Evolutionary conservation across 2,888 invertebrate genomes (phyloP), one percentile per base, ranked within the genome.

Genomic region (Tachystola acroxantha): DNA sequence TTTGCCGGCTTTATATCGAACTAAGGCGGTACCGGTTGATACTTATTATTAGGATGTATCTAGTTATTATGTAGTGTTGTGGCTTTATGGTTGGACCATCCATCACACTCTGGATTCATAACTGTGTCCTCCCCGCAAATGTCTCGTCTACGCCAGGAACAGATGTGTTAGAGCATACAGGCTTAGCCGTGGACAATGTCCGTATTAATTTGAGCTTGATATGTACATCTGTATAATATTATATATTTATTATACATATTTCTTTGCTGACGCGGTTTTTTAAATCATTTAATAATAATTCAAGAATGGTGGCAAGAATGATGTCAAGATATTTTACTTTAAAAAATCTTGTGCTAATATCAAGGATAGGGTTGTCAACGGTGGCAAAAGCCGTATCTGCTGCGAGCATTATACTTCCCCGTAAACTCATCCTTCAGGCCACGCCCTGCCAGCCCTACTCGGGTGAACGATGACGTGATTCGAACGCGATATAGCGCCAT

Each of bases 381-480:
- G 36, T 40, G 42, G 45, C 47, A 48, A 46, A 43, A 49, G 46
- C 36, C 51, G 48, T 67, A 66, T 68, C 59, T 59, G 57, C 57
- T 56, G 43, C 46, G 43, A 53, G 61, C 64, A 65, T 72, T 59
- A 67, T 58, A 52, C 51, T 62, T 57, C 57, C 67, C 63, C 58
- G 51, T 58, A 64, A 68, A 65, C 60, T 67, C 66, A 63, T 70
- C 65, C 54, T 66, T 69, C 54, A 66, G 46, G 64, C 70, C 74
- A 70, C 74, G 64, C 44, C 24, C n/a, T 24, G 24, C 24, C 24
- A 40, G 41, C 38, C 39, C 42, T 46, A 44, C 39, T 36, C 53
- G 67, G 68, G 71, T 82, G 72, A 80, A 70, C 74, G 79, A 82
- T 80, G 78, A 67, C 76, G 73, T 70, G 76, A 78, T 79, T 74